These are phyloP conservation scores for Brienomyrus brachyistius DNA, from an alignment of 2,113 vertebrate genomes.

Conservation along the genomic window DNA sequence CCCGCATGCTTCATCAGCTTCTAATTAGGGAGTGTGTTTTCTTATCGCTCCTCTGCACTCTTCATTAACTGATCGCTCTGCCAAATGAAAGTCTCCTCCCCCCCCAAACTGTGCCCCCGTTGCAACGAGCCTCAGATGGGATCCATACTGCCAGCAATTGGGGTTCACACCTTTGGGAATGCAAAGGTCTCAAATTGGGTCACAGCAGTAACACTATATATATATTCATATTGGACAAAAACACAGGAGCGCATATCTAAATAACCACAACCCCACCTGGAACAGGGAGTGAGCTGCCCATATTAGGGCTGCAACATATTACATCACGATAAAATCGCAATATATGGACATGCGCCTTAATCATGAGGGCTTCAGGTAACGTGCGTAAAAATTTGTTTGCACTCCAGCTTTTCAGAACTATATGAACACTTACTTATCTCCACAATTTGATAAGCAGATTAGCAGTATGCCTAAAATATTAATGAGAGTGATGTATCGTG, in stretches of 20 bases:
- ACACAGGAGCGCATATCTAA: neutral
- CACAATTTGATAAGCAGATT: neutral
- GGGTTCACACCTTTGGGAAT: neutral
- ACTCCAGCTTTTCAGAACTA: neutral
- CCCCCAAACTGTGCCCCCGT: conserved; percentile 31
- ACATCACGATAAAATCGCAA: neutral
- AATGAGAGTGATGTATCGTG: neutral
- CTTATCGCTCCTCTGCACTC: conserved; percentile 55
- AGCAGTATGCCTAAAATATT: neutral
- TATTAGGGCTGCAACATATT: neutral
- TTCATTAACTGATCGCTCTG: conserved; percentile 65
- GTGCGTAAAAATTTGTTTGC: neutral
- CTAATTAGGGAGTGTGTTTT: conserved; percentile 64
- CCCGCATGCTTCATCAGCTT: conserved; percentile 54
- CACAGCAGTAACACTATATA: neutral
- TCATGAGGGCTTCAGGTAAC: neutral
- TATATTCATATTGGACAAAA: neutral
- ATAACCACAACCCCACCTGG: neutral
- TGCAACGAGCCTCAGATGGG: conserved; percentile 28
- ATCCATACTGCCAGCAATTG: neutral
- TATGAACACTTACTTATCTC: neutral
- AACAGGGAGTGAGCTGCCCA: neutral
- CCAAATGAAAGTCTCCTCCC: conserved; percentile 54
- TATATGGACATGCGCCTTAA: neutral
- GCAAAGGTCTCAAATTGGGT: neutral